Conservation (phyloP, 2,888 invertebrate species). For the Drosophila buzzatii region DNA sequence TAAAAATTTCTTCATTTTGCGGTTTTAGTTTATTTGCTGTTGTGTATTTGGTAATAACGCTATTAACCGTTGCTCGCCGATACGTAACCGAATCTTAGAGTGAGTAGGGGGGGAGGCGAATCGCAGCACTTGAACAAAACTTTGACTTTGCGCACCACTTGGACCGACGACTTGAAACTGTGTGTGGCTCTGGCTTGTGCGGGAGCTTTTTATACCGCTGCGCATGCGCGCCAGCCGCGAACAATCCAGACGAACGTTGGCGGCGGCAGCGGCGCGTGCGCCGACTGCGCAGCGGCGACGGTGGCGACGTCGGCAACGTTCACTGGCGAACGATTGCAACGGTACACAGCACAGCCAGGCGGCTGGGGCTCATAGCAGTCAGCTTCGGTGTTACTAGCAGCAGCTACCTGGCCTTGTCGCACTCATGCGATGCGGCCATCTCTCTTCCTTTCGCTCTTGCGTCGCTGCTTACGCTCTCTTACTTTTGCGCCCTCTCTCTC, state of each 20-base stretch:
- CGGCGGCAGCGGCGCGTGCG: conserved; percentile 23
- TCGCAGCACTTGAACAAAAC: conserved; percentile 70
- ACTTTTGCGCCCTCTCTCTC: neutral
- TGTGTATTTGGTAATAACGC: conserved; percentile 29
- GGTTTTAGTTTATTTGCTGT: conserved; percentile 67
- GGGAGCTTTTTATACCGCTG: conserved; percentile 86
- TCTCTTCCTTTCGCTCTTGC: conserved; percentile 28
- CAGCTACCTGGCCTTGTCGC: conserved; percentile 16
- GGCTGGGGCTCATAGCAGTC: conserved; percentile 62
- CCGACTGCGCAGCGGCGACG: neutral
- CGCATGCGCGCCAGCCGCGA: conserved; percentile 82
- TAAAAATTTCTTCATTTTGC: conserved; percentile 85
- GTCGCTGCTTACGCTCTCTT: conserved; percentile 7
- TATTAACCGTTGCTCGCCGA: conserved; percentile 49
- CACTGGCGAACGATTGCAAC: conserved; percentile 58
- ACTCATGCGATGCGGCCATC: neutral
- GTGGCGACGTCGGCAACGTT: conserved; percentile 15
- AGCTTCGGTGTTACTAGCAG: conserved; percentile 56
- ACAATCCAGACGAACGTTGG: conserved; percentile 69
- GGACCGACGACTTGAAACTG: conserved; percentile 85
- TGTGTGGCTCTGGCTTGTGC: conserved; percentile 85
- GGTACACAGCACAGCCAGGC: conserved; percentile 46
- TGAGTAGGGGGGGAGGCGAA: conserved; percentile 22
- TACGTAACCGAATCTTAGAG: conserved; percentile 62
- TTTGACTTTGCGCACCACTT: conserved; percentile 83